A percentile compares a stretch with the other conserved stretches of the same genome.
These are phyloP conservation scores for Drosophila tsacasi DNA, from an alignment of 1,140 invertebrate species.

Conservation along the genomic window DNA sequence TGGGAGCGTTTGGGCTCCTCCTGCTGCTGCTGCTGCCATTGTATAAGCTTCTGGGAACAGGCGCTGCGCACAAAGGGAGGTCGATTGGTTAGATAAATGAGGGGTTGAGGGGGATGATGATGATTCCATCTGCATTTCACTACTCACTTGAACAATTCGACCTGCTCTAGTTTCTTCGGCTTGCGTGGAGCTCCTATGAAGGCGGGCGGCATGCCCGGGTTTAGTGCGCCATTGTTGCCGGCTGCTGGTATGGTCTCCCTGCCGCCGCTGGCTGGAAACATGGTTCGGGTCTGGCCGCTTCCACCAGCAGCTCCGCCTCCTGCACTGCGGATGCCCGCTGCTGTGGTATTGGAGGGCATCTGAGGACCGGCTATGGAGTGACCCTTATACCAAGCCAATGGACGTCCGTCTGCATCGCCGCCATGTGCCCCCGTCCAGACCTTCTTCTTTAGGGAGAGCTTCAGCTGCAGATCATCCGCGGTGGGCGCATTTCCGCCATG, in stretches of 20 bases:
- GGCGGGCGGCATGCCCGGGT: constrained; percentile 32
- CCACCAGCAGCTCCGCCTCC: constrained; percentile 18
- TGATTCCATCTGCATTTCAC: not conserved
- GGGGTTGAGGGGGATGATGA: too few species aligned
- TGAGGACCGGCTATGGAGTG: constrained; percentile 35
- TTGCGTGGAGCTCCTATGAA: constrained; percentile 49
- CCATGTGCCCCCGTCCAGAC: constrained; percentile 76
- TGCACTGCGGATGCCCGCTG: constrained; percentile 19
- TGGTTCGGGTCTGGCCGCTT: constrained; percentile 16
- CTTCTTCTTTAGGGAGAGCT: constrained; percentile 82
- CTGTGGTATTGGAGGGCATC: constrained; percentile 22
- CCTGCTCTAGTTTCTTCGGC: constrained; percentile 64
- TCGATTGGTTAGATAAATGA: not conserved
- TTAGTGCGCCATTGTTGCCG: not conserved
- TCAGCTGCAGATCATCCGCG: constrained; percentile 74
- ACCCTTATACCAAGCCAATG: constrained; percentile 63
- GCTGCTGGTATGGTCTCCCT: constrained; percentile 14
- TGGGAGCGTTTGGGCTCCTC: constrained; percentile 52
- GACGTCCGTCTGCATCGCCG: constrained; percentile 42
- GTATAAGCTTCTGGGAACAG: constrained; percentile 78
- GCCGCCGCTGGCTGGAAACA: constrained; percentile 18
- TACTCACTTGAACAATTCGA: constrained; percentile 78
- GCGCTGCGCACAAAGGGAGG: constrained; percentile 48
- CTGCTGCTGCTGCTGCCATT: constrained; percentile 70
- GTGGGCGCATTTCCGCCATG: constrained; percentile 27